Evolutionary conservation across 2,113 vertebrate species (phyloP).

Genomic region (Tupaia tana): DNA sequence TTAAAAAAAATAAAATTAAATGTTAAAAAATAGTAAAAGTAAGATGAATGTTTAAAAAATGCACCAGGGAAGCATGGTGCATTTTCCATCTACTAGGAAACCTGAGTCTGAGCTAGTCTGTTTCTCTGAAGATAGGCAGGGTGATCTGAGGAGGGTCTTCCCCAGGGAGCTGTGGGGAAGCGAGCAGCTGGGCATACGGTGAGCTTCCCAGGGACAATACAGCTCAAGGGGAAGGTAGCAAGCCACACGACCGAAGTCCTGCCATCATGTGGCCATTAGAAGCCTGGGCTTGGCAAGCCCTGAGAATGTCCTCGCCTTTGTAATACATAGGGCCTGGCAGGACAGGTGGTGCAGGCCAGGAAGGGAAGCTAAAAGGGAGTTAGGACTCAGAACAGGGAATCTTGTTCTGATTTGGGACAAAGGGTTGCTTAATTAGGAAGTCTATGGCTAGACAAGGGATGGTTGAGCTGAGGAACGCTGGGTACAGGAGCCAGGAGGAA

Average conservation of each 20-base stretch:
- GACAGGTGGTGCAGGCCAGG: rapidly evolving
- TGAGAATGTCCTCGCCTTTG: neutral
- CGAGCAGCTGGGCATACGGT: neutral
- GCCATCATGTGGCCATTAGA: neutral
- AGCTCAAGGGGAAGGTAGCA: no score
- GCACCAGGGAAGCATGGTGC: no score
- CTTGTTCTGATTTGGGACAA: neutral
- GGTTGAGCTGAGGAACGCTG: neutral
- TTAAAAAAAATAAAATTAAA: neutral
- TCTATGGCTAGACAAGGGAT: neutral
- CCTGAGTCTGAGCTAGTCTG: neutral
- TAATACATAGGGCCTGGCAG: no score
- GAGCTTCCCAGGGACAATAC: neutral
- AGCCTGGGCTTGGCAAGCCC: no score
- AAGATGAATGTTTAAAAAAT: no score
- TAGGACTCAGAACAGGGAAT: neutral
- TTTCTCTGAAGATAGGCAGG: neutral
- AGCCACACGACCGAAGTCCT: neutral
- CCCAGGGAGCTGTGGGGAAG: neutral
- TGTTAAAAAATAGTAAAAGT: neutral
- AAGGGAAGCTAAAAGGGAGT: neutral
- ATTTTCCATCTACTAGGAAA: no score
- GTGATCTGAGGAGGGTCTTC: neutral
- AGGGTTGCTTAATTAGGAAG: neutral
- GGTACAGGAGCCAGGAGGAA: neutral